These are phyloP conservation scores for Sylvilagus bachmani DNA, from an alignment of 2,113 vertebrate genomes.

Conservation along the genomic window DNA sequence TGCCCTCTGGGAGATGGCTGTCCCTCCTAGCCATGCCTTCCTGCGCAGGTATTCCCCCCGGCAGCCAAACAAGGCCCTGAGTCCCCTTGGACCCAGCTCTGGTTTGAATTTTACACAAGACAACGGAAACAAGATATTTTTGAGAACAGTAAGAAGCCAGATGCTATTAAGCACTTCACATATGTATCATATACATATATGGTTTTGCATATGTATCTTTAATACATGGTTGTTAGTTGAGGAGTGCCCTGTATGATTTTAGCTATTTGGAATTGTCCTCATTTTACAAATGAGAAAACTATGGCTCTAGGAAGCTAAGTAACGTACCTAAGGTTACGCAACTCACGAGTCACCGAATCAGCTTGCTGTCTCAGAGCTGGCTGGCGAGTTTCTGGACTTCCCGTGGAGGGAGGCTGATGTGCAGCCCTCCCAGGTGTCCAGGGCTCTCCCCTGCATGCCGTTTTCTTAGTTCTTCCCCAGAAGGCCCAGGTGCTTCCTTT, in stretches of 20 bases:
- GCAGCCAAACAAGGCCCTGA: neutral
- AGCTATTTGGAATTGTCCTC: neutral
- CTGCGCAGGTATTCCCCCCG: no score
- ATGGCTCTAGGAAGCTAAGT: neutral
- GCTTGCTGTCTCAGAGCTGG: neutral
- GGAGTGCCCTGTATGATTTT: neutral
- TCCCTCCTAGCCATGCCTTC: neutral
- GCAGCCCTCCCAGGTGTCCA: neutral
- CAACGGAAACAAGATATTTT: neutral
- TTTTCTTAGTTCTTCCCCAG: neutral
- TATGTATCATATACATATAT: neutral
- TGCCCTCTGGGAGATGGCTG: neutral
- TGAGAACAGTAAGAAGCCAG: neutral
- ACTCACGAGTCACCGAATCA: neutral
- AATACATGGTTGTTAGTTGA: neutral
- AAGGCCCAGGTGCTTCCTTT: neutral
- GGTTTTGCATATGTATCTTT: neutral
- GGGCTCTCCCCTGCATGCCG: no score
- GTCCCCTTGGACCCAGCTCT: neutral
- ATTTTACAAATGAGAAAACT: constrained; percentile 28
- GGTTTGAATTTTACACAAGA: neutral
- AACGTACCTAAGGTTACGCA: neutral
- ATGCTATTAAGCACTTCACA: neutral
- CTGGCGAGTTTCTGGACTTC: neutral
- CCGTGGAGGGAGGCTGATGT: neutral